A percentile compares a stretch with the other conserved stretches of the same genome.
These are phyloP conservation scores for Haliclona indistincta DNA, from an alignment of 37 sponge, comb jelly and placozoan genomes.

Conservation along the genomic window DNA sequence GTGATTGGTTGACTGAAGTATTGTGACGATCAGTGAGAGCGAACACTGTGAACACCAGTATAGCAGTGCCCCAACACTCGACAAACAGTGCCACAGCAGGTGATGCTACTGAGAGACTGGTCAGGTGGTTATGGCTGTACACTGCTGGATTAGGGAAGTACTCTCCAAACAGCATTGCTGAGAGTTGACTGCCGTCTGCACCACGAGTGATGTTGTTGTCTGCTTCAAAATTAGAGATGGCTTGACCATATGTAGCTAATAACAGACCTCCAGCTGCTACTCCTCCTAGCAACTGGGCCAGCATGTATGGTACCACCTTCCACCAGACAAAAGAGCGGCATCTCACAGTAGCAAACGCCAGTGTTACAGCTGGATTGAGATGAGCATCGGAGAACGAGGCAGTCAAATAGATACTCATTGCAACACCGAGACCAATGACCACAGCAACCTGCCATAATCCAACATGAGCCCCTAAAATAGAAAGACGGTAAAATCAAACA, in stretches of 20 bases:
- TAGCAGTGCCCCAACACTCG: conserved; percentile 42
- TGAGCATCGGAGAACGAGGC: conserved; percentile 59
- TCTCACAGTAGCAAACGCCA: conserved; percentile 51
- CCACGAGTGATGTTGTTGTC: conserved; percentile 24
- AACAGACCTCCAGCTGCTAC: conserved; percentile 23
- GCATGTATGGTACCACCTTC: conserved; percentile 28
- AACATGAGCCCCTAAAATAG: conserved; percentile 6
- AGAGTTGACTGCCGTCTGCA: conserved; percentile 1
- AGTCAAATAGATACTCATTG: conserved; percentile 37
- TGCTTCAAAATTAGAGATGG: conserved; percentile 27
- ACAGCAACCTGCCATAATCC: conserved; percentile 68
- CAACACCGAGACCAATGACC: conserved; percentile 39
- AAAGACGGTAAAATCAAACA: neutral
- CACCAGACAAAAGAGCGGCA: conserved; percentile 35
- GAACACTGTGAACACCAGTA: conserved; percentile 57
- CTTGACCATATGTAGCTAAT: conserved; percentile 11
- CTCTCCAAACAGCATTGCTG: conserved; percentile 65
- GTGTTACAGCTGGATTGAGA: conserved; percentile 57
- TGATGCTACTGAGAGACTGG: conserved; percentile 5
- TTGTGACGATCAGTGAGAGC: conserved; percentile 40
- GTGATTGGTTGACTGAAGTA: conserved; percentile 13
- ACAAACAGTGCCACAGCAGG: conserved; percentile 20
- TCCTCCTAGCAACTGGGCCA: conserved; percentile 37
- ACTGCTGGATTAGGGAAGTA: conserved; percentile 58
- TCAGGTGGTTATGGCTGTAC: conserved; percentile 4